Evolutionary conservation across 2,113 vertebrate species (phyloP).

Genomic region (Cephalopholis sonnerati): DNA sequence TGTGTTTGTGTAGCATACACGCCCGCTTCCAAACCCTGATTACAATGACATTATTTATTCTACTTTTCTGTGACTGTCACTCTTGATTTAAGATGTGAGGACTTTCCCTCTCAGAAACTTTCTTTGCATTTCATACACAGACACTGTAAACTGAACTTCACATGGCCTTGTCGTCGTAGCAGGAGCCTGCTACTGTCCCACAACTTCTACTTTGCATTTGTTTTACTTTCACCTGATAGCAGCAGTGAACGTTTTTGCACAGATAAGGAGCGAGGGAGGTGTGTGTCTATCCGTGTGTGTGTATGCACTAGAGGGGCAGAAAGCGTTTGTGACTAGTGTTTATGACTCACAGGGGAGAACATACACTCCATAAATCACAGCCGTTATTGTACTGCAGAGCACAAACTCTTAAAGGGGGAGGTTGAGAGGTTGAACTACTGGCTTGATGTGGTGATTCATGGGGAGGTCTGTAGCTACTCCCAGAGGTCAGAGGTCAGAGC

Average conservation of each 20-base stretch:
- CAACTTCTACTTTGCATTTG: slow-evolving; percentile 25
- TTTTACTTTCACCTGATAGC: slow-evolving; percentile 1
- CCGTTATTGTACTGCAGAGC: slow-evolving; percentile 29
- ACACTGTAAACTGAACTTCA: not conserved
- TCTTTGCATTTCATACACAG: not conserved
- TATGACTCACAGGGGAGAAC: slow-evolving; percentile 44
- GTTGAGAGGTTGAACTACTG: slow-evolving; percentile 28
- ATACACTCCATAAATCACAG: slow-evolving; percentile 50
- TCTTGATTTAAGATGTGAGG: not conserved
- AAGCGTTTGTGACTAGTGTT: slow-evolving; percentile 36
- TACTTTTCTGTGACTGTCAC: not conserved
- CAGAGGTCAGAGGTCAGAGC: slow-evolving; percentile 56
- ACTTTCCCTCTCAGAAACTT: not conserved
- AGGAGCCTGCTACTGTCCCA: not conserved
- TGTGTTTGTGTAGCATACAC: not conserved
- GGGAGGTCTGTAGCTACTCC: slow-evolving; percentile 1
- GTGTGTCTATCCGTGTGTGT: slow-evolving; percentile 1
- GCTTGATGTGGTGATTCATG: slow-evolving; percentile 29
- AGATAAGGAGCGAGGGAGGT: slow-evolving; percentile 9
- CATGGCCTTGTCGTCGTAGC: not conserved
- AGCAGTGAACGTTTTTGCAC: slow-evolving; percentile 1
- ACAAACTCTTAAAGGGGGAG: slow-evolving; percentile 24
- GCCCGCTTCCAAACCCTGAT: not conserved
- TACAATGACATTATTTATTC: not conserved
- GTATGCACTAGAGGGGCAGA: not conserved